These are phyloP conservation scores for Apotomis turbidana DNA, from an alignment of 2,888 invertebrate species.

Conservation along the genomic window DNA sequence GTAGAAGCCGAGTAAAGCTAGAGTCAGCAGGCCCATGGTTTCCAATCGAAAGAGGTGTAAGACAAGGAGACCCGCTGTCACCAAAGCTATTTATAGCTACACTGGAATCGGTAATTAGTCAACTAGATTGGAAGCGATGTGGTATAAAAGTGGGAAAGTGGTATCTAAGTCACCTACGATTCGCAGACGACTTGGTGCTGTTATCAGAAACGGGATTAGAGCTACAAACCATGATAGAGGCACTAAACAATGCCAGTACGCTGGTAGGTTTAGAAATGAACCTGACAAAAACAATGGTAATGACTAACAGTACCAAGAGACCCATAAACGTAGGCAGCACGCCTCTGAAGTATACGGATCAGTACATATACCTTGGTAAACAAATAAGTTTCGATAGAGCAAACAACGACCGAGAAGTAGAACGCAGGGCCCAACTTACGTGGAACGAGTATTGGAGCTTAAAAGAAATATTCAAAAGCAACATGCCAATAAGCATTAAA, in stretches of 20 bases:
- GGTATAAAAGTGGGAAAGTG: conserved; percentile 8
- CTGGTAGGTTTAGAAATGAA: neutral
- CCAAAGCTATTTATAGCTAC: conserved; percentile 40
- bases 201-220: conserved; percentile 20
- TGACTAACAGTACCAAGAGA: neutral
- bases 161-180: conserved; percentile 23
- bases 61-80: conserved; percentile 38
- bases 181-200: neutral
- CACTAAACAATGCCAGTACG: neutral
- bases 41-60: conserved; percentile 37
- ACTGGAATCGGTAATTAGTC: conserved; percentile 30
- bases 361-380: conserved; percentile 2
- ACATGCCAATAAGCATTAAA: too few relatives aligned
- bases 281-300: neutral
- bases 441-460: neutral
- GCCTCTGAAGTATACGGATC: conserved; percentile 2
- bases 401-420: conserved; percentile 7
- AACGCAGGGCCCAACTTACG: conserved; percentile 1
- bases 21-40: conserved; percentile 22
- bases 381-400: conserved; percentile 2
- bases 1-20: conserved; percentile 8
- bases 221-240: conserved; percentile 16
- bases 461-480: too few relatives aligned
- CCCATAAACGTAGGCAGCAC: conserved; percentile 1
- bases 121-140: conserved; percentile 46